These are phyloP conservation scores for Dicerorhinus sumatrensis DNA, from an alignment of 2,113 vertebrate species.

Conservation along the genomic window DNA sequence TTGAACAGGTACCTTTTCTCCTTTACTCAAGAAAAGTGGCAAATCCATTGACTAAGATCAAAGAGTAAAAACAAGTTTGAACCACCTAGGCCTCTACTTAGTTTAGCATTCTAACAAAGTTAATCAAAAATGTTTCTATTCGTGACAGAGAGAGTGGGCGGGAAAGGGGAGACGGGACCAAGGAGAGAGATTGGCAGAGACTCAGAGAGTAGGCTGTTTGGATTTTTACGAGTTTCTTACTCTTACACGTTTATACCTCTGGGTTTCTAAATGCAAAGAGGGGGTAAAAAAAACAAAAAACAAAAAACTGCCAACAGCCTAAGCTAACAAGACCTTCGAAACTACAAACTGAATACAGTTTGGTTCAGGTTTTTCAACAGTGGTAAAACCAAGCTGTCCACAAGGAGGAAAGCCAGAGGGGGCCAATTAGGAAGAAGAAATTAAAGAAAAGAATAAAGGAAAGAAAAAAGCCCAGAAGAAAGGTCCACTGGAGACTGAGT, in stretches of 20 bases:
- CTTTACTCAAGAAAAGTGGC: neutral
- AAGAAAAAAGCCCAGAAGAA: neutral
- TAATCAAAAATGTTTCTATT: neutral
- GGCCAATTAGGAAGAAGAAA: constrained; percentile 11
- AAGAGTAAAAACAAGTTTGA: neutral
- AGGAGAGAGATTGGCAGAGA: rapidly evolving
- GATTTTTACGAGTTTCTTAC: neutral
- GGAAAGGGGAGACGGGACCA: rapidly evolving
- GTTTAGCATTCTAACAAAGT: neutral
- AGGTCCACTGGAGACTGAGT: neutral
- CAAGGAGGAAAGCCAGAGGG: neutral
- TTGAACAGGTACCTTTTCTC: neutral
- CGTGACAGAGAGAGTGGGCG: neutral
- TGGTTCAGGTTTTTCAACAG: neutral
- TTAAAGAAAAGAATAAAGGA: neutral
- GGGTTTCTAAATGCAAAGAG: neutral
- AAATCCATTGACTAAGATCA: neutral
- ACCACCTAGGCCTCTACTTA: neutral
- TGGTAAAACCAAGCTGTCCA: neutral
- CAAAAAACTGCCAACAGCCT: neutral
- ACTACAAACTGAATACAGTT: neutral
- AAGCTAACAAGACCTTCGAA: neutral
- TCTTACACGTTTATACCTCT: neutral
- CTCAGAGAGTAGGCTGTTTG: neutral
- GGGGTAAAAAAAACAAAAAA: neutral